Conservation (phyloP, 2,888 invertebrate species). For the Athrips mouffetella region DNA sequence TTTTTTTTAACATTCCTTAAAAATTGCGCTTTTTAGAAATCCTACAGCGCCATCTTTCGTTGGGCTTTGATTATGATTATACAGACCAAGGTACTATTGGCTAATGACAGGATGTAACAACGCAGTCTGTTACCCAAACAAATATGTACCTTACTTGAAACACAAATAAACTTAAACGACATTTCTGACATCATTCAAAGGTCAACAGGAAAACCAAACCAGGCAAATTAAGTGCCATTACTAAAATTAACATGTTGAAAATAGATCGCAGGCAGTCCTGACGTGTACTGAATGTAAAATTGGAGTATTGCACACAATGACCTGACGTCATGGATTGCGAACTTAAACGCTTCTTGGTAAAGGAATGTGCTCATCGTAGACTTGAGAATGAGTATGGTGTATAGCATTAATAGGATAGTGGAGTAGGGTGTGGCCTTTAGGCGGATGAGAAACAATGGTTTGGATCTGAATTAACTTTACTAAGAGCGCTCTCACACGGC, state of each 20-base stretch:
- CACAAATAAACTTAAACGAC: neutral
- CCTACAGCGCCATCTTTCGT: no score
- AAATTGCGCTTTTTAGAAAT: no score
- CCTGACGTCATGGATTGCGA: conserved; percentile 1
- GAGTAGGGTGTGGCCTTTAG: neutral
- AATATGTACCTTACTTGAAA: neutral
- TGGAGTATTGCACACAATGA: conserved; percentile 2
- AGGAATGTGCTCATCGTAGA: conserved; percentile 1
- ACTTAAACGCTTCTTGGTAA: neutral
- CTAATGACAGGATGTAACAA: no score
- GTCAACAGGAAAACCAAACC: neutral
- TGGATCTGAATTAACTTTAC: no score
- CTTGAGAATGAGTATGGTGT: neutral
- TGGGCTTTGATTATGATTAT: no score
- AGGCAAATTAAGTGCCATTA: neutral
- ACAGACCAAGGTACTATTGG: no score
- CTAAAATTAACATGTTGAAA: neutral
- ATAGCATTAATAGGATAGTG: neutral
- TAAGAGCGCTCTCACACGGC: no score
- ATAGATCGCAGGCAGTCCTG: neutral
- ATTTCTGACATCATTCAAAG: neutral
- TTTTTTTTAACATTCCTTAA: no score
- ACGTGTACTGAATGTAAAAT: neutral
- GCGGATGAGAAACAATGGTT: neutral
- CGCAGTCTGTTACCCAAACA: no score